phyloP scores from a whole-genome alignment of 2,113 vertebrate species.

The Ranitomeya imitator region DNA sequence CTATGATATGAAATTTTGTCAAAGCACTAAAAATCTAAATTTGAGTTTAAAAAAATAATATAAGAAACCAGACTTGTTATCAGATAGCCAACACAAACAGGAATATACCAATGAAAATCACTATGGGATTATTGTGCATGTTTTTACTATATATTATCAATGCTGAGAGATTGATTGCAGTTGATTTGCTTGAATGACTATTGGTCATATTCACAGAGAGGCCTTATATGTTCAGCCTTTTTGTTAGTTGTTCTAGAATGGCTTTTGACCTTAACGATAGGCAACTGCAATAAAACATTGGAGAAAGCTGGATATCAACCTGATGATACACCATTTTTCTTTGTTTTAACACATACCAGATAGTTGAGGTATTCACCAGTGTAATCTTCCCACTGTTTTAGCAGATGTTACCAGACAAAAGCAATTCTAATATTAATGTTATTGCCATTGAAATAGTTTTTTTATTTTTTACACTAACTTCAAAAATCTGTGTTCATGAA shows the following conservation, averaged over 20 bases:
- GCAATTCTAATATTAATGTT: slow-evolving; percentile 28
- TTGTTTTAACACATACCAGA: slow-evolving; percentile 43
- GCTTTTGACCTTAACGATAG: slow-evolving; percentile 29
- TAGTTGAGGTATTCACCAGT: slow-evolving; percentile 35
- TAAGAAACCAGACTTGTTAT: neutral
- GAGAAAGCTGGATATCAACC: slow-evolving; percentile 11
- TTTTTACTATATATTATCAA: slow-evolving; percentile 14
- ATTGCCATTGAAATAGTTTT: neutral
- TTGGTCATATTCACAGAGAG: slow-evolving; percentile 17
- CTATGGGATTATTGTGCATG: neutral
- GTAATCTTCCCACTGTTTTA: slow-evolving; percentile 14
- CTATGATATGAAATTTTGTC: neutral
- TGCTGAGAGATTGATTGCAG: neutral
- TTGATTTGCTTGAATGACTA: neutral
- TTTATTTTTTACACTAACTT: neutral
- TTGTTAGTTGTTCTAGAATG: neutral
- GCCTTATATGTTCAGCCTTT: slow-evolving; percentile 12
- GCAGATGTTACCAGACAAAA: slow-evolving; percentile 18
- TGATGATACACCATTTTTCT: slow-evolving; percentile 20
- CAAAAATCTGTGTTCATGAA: neutral
- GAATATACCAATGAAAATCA: neutral
- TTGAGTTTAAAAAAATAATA: neutral
- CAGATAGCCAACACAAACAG: neutral
- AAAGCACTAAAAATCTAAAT: neutral
- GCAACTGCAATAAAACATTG: slow-evolving; percentile 30